These are phyloP conservation scores for Brienomyrus longianalis DNA, from an alignment of 2,113 vertebrate species.

Conservation along the genomic window DNA sequence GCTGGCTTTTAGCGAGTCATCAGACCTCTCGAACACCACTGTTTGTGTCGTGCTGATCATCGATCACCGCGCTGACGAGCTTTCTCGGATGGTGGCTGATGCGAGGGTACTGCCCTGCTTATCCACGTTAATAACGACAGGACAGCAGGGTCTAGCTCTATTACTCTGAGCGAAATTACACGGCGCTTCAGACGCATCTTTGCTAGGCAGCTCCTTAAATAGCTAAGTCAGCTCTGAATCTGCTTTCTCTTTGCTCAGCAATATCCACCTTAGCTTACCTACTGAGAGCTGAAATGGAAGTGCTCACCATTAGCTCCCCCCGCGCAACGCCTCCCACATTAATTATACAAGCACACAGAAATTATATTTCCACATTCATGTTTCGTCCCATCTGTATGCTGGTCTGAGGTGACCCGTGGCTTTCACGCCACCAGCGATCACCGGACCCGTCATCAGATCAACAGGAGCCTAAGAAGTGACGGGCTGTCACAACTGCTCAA, in stretches of 20 bases:
- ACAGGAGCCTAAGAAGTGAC: not conserved
- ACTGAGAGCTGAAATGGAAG: not conserved
- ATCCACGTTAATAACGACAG: not conserved
- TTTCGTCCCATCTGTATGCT: not conserved
- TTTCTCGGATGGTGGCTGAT: not conserved
- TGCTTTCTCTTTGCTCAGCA: not conserved
- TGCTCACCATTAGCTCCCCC: not conserved
- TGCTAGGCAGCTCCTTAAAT: not conserved
- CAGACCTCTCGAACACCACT: not conserved
- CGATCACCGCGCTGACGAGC: not conserved
- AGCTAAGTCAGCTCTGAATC: not conserved
- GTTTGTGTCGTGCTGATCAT: not conserved
- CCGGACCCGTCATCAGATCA: not conserved
- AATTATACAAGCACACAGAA: not conserved
- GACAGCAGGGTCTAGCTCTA: not conserved
- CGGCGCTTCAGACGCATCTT: not conserved
- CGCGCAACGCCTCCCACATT: not conserved
- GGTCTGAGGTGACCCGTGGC: not conserved
- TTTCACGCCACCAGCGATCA: not conserved
- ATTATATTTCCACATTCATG: not conserved
- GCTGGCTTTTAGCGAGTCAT: not conserved
- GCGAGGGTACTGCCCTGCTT: not conserved
- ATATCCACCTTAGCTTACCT: not conserved
- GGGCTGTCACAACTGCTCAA: not conserved
- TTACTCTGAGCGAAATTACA: not conserved